Evolutionary conservation across 2,797 vertebrate species (phyloP), one percentile per base, ranked within the genome.

Genomic region (Pteronotus mesoamericanus): DNA sequence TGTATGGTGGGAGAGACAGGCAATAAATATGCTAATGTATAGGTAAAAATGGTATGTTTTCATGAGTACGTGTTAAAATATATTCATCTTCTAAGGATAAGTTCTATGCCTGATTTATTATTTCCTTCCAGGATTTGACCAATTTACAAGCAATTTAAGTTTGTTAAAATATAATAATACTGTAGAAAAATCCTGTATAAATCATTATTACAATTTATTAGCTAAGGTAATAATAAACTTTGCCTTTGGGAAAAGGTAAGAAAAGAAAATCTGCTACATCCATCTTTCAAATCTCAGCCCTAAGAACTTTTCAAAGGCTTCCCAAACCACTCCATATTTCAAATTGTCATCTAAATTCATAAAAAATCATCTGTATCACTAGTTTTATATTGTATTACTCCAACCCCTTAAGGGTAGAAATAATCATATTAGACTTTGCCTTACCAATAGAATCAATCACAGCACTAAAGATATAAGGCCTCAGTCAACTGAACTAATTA

Each of bases 161-260:
- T 64, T 80, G 16, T 57, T 85, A 95, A 92, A 96, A 64, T 44
- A 64, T 64, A n/a, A 86, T 77, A 66, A 78, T 77, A 59, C 15
- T 66, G 5, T 21, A 79, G 39, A 9, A 69, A 86, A 71, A 78
- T 34, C 32, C 42, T 92, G 2, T 69, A 61, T 78, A 42, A 71
- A 89, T 37, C 68, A 69, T 32, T 84, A 82, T 39, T 86, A 84
- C n/a, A 95, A 93, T 66, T 92, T 86, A 94, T 78, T 59, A 66
- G 55, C 69, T 85, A 86, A 93, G 55, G 16, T 66, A 83, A 66
- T 46, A 24, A 46, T 75, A 82, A 94, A 32, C 12, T 83, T 78
- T 82, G 68, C 26, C 75, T 94, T 92, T 37, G n/a, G 26, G 34
- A 89, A 55, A 91, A 66, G 18, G 22, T 55, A 74, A 68, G 37